These are phyloP conservation scores for Pteropus alecto DNA, from an alignment of 2,113 vertebrate species.

Conservation along the genomic window DNA sequence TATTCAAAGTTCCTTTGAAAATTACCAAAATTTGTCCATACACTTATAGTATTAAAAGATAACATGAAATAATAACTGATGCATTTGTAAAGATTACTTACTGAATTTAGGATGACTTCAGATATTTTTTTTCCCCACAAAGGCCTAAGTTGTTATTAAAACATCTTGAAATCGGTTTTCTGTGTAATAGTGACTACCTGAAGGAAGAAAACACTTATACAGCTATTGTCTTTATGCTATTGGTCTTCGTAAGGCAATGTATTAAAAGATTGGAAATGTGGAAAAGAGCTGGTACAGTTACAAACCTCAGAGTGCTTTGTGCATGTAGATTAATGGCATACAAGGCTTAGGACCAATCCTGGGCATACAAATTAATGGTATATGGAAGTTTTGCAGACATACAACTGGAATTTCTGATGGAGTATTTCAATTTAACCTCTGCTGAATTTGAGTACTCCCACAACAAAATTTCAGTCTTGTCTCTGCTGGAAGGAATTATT, in stretches of 20 bases:
- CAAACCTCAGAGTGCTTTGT: background rate
- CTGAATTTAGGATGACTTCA: background rate
- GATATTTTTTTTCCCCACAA: background rate
- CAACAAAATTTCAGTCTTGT: background rate
- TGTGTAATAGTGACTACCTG: background rate
- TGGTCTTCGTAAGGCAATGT: background rate
- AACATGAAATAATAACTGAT: background rate
- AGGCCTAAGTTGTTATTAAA: background rate
- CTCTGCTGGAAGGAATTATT: conserved; percentile 53
- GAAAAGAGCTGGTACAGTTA: background rate
- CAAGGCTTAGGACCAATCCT: background rate
- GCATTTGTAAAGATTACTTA: background rate
- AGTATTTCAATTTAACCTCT: conserved; percentile 11
- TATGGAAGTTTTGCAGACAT: background rate
- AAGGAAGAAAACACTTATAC: background rate
- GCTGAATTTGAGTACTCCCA: background rate
- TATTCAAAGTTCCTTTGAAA: background rate
- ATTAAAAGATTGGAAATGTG: background rate
- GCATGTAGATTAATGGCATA: background rate
- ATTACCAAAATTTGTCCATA: background rate
- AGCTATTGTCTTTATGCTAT: background rate
- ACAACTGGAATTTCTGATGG: background rate
- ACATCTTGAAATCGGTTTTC: background rate
- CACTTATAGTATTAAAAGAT: background rate
- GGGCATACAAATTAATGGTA: background rate